Conservation (phyloP, 1,140 invertebrate species). For the Diabrotica undecimpunctata region DNA sequence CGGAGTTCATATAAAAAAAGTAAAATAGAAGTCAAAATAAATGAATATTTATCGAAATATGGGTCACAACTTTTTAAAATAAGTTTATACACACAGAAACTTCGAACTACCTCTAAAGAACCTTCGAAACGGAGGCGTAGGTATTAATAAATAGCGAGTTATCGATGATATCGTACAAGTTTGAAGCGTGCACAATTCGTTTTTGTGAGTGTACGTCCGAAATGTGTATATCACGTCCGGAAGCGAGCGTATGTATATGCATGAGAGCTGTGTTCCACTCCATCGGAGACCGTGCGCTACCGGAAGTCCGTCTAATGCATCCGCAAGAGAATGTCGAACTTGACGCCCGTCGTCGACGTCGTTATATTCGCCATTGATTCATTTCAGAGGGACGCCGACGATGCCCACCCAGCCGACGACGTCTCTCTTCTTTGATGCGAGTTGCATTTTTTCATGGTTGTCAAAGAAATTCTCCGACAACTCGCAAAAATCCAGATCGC, state of each 20-base stretch:
- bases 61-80: too few species aligned
- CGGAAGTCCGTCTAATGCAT: slow-evolving; percentile 50
- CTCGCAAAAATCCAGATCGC: neutral
- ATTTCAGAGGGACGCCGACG: neutral
- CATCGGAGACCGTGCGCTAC: slow-evolving; percentile 42
- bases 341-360: slow-evolving; percentile 2
- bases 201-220: slow-evolving; percentile 32
- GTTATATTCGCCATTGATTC: slow-evolving; percentile 6
- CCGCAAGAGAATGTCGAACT: slow-evolving; percentile 33
- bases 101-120: too few species aligned
- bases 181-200: neutral
- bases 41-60: too few species aligned
- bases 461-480: neutral
- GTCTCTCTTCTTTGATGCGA: too few species aligned
- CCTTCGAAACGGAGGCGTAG: too few species aligned
- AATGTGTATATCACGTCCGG: slow-evolving; percentile 44
- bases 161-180: neutral
- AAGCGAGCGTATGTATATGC: slow-evolving; percentile 49
- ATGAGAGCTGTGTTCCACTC: slow-evolving; percentile 46
- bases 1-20: too few species aligned
- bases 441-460: neutral
- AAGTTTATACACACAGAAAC: too few species aligned
- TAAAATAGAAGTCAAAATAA: too few species aligned
- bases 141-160: too few species aligned
- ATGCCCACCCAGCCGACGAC: neutral